Evolutionary conservation across 2,797 vertebrate genomes (phyloP), one percentile per base, ranked within the genome.

Genomic region (Sphaeramia orbicularis): DNA sequence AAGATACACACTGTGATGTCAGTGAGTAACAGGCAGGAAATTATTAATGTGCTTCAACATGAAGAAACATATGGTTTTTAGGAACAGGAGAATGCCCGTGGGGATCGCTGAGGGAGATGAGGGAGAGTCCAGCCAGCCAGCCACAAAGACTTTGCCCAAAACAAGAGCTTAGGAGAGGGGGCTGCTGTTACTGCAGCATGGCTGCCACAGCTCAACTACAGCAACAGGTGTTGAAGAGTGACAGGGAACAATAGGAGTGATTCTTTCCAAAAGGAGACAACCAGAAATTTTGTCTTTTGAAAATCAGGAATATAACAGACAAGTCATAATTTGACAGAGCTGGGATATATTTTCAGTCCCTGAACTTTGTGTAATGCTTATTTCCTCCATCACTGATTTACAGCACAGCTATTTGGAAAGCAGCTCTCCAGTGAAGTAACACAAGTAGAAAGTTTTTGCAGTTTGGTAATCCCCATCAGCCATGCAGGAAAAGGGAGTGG

Each of bases 141-240:
- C 75, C 61, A 79, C 65, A 76, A 76, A 86, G 81, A 73, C 75
- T 85, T 65, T 84, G 83, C 87, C 89, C 86, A 85, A 90, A 90
- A 92, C 90, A 90, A 89, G 86, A 72, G 86, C 85, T 87, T 85
- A 84, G 63, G 51, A 36, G 77, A 57, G 68, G 47, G 71, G 78
- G 74, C 50, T 85, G 80, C 70, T 72, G 81, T 76, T 67, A 16
- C 76, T 75, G 72, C 50, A 30, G 76, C 56, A 56, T 35, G 78
- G 76, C 86, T 84, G 86, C 81, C 58, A 51, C 57, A 71, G 78
- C 78, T 88, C 81, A 83, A 72, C 81, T 86, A 76, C 85, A 84
- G 89, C 81, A 86, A 92, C 94, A 95, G 93, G 93, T 95, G 94
- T 93, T 88, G 77, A 81, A 42, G 68, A 86, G 81, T 82, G 87